Percentiles rank a stretch among this genome's conserved stretches.
phyloP scores from a whole-genome alignment of 92 coral and sea anemone species.

The Siderastrea siderea region DNA sequence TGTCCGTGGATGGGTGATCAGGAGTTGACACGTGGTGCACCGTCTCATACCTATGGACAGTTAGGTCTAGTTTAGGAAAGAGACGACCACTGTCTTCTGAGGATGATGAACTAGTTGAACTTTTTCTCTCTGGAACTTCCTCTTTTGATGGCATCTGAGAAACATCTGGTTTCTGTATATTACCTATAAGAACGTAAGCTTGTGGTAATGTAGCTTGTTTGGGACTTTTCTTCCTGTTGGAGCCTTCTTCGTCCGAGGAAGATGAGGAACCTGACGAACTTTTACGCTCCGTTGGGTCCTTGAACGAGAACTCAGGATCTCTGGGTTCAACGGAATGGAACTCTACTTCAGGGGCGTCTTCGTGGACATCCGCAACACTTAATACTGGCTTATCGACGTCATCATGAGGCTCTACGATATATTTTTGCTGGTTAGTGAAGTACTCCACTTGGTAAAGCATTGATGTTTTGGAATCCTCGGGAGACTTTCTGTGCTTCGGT shows the following conservation, averaged over 20 bases:
- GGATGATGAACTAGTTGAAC: not conserved
- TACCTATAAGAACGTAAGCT: no score
- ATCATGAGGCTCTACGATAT: conserved; percentile 7
- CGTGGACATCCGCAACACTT: not conserved
- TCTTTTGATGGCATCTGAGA: not conserved
- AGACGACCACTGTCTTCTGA: not conserved
- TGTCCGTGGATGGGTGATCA: not conserved
- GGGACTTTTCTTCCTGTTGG: not conserved
- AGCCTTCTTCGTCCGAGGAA: conserved; percentile 18
- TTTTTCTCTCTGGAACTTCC: not conserved
- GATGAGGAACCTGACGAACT: conserved; percentile 31
- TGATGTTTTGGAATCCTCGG: conserved; percentile 10
- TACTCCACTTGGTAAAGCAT: conserved; percentile 30
- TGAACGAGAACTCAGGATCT: not conserved
- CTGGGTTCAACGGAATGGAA: not conserved
- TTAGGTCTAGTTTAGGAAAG: not conserved
- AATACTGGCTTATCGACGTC: not conserved
- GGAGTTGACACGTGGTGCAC: not conserved
- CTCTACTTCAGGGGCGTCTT: conserved; percentile 1
- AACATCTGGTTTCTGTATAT: no score
- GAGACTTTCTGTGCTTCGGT: not conserved
- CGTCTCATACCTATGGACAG: not conserved
- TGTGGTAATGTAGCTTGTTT: no score
- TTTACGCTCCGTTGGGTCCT: conserved; percentile 4
- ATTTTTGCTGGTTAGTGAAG: conserved; percentile 12